Conservation (phyloP, 2,888 invertebrate species). For the Acrobasis suavella region DNA sequence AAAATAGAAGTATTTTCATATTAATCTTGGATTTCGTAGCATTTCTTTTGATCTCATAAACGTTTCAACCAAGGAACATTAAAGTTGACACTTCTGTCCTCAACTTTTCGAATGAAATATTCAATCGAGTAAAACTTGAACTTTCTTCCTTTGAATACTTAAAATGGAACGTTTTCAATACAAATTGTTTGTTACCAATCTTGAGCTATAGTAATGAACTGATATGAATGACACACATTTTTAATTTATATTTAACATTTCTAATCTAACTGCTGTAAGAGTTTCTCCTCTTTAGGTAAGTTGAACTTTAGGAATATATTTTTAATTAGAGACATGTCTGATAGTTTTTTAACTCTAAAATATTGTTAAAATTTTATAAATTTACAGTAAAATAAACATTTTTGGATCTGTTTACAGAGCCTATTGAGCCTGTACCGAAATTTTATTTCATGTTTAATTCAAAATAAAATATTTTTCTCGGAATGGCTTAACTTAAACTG, state of each 20-base stretch:
- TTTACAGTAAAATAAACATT: no score
- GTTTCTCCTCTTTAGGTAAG: no score
- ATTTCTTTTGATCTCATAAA: constrained; percentile 29
- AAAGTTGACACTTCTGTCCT: not conserved
- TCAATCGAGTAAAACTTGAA: constrained; percentile 13
- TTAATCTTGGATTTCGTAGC: constrained; percentile 30
- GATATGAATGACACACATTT: constrained; percentile 9
- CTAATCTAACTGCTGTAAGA: not conserved
- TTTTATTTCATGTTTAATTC: no score
- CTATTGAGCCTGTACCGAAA: no score
- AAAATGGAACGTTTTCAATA: not conserved
- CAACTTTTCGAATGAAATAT: not conserved
- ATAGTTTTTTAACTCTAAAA: no score
- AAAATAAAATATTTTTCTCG: no score
- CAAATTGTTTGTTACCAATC: not conserved
- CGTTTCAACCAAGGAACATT: constrained; percentile 4
- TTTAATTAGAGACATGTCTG: no score
- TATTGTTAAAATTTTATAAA: no score
- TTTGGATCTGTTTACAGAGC: no score
- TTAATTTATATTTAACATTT: not conserved
- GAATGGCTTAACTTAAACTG: no score
- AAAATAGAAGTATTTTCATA: constrained; percentile 38
- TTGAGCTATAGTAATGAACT: not conserved
- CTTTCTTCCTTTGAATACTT: constrained; percentile 30
- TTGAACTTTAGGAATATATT: no score